Base-by-base conservation (phyloP, 2,888 invertebrate genomes). In the Dastarcus helophoroides region DNA sequence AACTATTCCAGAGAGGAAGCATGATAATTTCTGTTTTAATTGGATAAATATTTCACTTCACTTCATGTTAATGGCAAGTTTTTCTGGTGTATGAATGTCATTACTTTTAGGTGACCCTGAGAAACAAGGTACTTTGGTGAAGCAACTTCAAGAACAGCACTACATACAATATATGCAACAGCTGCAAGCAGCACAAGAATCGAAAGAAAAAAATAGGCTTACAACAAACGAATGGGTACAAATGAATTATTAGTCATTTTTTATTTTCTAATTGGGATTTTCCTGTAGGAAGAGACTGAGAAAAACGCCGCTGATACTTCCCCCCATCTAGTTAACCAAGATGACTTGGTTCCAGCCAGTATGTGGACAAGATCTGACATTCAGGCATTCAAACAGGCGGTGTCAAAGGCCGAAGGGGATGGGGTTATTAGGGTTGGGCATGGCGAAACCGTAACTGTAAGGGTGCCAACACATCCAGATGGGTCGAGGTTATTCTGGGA, bases 91-190 rank as follows among this genome's bases (percentile, higher is more conserved):
- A n/a, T n/a, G 19, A 17, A 17, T 17, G n/a, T 22, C n/a, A 27
- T 17, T 4, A 28, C 21, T 30, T 23, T 35, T 30, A 54, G 57
- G 77, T 2, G 82, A 83, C 58, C 79, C 79, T 2, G 84, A 84
- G 46, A 80, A 95, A 68, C 98, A 98, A 69, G 91, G 86, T 0
- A 75, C 88, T 22, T 68, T 99, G 14, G 89, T 98, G 34, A 71
- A 82, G 32, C 95, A 97, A 56, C 65, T 99, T 25, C 98, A 99
- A 63, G 95, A 95, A 48, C 94, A 98, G 53, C 98, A 99, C 62
- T 98, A 94, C 58, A 90, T 94, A 56, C 95, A 97, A 54, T 98
- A 98, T 60, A 93, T 98, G 77, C 89, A 94, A 50, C 97, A 97
- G 59, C 65, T 95, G 21, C 58, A 74, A 67, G 51, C 71, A 62